phyloP scores from a whole-genome alignment of 2,113 vertebrate species.

The Miniopterus natalensis region DNA sequence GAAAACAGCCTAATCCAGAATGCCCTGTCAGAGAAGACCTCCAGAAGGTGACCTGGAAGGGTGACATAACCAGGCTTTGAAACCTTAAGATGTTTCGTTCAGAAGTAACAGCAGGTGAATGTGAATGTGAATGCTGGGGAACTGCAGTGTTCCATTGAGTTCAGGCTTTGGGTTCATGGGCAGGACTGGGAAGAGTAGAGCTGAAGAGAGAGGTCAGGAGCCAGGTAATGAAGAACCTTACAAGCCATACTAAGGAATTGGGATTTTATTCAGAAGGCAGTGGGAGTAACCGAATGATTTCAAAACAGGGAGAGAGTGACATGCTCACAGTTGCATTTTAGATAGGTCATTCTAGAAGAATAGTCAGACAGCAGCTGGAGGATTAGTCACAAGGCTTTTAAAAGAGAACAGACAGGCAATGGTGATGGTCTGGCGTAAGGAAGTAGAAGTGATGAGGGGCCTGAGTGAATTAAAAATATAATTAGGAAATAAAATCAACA shows the following conservation, averaged over 20 bases:
- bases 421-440: not conserved
- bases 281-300: not conserved
- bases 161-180: not conserved
- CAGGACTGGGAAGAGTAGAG: not conserved
- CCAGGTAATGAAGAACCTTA: not conserved
- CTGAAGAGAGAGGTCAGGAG: not conserved
- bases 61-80: not conserved
- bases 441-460: not conserved
- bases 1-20: not conserved
- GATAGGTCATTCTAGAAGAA: not conserved
- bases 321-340: not conserved
- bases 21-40: not conserved
- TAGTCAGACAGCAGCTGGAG: not conserved
- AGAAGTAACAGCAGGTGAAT: not conserved
- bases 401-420: not conserved
- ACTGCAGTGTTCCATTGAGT: rapidly evolving
- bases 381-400: not conserved
- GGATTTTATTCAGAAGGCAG: not conserved
- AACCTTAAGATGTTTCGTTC: not conserved
- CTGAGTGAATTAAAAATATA: not conserved
- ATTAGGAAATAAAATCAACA: not conserved
- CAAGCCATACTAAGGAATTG: not conserved
- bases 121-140: not conserved
- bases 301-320: not conserved
- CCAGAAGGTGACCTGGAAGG: not conserved